Evolutionary conservation across 2,797 vertebrate genomes (phyloP).

Genomic region (Channa striata): DNA sequence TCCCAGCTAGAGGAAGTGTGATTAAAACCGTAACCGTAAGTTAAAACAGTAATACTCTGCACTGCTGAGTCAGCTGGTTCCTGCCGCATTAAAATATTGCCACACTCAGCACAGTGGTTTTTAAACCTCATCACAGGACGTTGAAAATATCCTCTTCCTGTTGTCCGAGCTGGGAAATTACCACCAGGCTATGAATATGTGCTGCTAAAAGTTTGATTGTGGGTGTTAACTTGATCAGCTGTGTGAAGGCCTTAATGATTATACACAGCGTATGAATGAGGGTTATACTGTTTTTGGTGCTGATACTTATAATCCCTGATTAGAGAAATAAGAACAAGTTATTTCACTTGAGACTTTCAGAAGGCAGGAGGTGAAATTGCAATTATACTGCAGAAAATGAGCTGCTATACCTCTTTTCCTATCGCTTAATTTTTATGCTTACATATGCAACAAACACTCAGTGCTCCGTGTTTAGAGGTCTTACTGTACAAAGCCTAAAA

Average conservation of each 20-base stretch:
- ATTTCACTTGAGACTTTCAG: slow-evolving; percentile 52
- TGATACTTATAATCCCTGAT: slow-evolving; percentile 65
- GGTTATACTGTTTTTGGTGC: neutral
- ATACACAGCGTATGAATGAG: neutral
- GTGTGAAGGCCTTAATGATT: neutral
- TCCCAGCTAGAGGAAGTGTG: neutral
- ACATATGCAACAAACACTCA: slow-evolving; percentile 31
- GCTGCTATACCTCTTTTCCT: slow-evolving; percentile 23
- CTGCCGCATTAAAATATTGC: slow-evolving; percentile 38
- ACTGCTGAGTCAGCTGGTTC: slow-evolving; percentile 42
- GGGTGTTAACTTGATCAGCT: slow-evolving; percentile 2
- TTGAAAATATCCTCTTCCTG: slow-evolving; percentile 41
- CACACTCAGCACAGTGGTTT: slow-evolving; percentile 43
- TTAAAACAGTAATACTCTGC: slow-evolving; percentile 9
- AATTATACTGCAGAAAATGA: slow-evolving; percentile 54
- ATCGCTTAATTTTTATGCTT: slow-evolving; percentile 10
- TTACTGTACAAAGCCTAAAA: slow-evolving; percentile 44
- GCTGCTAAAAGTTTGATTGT: slow-evolving; percentile 5
- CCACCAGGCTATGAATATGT: neutral
- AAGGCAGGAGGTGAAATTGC: slow-evolving; percentile 60
- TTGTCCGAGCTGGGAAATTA: slow-evolving; percentile 22
- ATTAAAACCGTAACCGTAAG: slow-evolving; percentile 49
- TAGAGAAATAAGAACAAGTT: slow-evolving; percentile 40
- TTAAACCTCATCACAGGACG: slow-evolving; percentile 44
- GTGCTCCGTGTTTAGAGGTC: slow-evolving; percentile 25